Evolutionary conservation across 2,113 vertebrate species (phyloP), one percentile per base, ranked within the genome.

Genomic region (Hydropotes inermis): DNA sequence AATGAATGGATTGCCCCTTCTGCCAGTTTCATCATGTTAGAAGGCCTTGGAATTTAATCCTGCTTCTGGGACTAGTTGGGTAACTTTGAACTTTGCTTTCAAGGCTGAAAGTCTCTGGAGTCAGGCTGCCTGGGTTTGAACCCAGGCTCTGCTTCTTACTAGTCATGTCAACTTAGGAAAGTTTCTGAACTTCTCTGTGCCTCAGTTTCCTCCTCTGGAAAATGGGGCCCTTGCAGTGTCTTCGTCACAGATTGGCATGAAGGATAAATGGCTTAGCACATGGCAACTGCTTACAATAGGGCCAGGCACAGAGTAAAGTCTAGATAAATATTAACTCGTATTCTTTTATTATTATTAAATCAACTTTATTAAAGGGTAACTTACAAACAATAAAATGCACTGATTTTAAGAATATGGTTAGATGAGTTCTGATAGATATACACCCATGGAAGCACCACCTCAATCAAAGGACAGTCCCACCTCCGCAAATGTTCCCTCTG

Each of bases 131-230:
- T 64, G 33, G 11, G 27, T 87, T 36, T 12, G 60, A 95, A 92
- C 21, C 19, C 67, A 54, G 17, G 14, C 67, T 82, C 54, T 61
- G 21, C 36, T 30, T 92, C 61, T 89, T 79, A 36, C 55, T n/a
- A 54, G 52, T 12, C 30, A 21, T 2, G 16, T 58, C n/a, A 54
- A 21, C 52, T 55, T 21, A 43, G 64, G 45, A n/a, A 88, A 70
- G 1, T 78, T 47, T 28, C 28, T 58, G 21, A 36, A 45, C n/a
- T n/a, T 52, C 78, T 39, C 54, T 27, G 52, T 84, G 81, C 81
- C 60, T 96, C 90, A 15, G 55, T 94, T 79, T 97, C 54, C 43
- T 92, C 79, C n/a, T 58, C 79, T 96, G 74, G 89, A 28, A 93
- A 93, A 52, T 10, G 36, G 33, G 57, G 10, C 21, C 33, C 33